A percentile compares a stretch with the other conserved stretches of the same genome.
Conservation (phyloP, 1,140 invertebrate species). For the Leptinotarsa undecemlineata region DNA sequence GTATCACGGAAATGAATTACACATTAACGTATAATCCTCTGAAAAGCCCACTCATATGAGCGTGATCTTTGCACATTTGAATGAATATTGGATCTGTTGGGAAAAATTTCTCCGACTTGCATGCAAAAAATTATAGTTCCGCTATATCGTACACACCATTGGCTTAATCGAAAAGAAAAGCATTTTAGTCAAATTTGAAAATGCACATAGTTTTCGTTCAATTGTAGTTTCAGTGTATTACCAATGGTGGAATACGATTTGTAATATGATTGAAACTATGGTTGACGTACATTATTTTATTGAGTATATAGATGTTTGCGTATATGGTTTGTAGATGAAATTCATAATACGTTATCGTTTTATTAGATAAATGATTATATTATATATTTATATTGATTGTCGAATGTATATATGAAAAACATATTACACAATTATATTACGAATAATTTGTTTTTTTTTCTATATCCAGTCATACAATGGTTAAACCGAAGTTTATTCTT, state of each 20-base stretch:
- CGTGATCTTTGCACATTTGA: neutral
- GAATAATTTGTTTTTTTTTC: slow-evolving; percentile 29
- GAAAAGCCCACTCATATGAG: neutral
- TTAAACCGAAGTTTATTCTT: neutral
- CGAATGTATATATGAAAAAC: slow-evolving; percentile 38
- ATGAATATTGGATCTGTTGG: neutral
- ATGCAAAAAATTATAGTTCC: slow-evolving; percentile 6
- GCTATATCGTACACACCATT: neutral
- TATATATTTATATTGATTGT: slow-evolving; percentile 37
- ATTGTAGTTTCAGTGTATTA: neutral
- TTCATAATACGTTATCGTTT: slow-evolving; percentile 29
- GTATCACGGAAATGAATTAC: neutral
- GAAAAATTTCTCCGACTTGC: neutral
- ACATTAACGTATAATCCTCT: neutral
- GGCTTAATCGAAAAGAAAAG: slow-evolving; percentile 11
- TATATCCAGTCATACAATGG: neutral
- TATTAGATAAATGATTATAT: slow-evolving; percentile 34
- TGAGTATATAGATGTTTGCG: slow-evolving; percentile 30
- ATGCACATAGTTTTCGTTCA: slow-evolving; percentile 27
- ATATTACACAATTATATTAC: slow-evolving; percentile 37
- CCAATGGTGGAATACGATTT: slow-evolving; percentile 13
- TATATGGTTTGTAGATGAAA: slow-evolving; percentile 36
- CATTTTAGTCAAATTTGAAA: slow-evolving; percentile 31
- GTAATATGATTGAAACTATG: slow-evolving; percentile 26
- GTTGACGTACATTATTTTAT: slow-evolving; percentile 14